Percentiles rank a stretch among this genome's conserved stretches.
Conservation (phyloP, 2,113 vertebrate genomes). For the Piaya cayana region DNA sequence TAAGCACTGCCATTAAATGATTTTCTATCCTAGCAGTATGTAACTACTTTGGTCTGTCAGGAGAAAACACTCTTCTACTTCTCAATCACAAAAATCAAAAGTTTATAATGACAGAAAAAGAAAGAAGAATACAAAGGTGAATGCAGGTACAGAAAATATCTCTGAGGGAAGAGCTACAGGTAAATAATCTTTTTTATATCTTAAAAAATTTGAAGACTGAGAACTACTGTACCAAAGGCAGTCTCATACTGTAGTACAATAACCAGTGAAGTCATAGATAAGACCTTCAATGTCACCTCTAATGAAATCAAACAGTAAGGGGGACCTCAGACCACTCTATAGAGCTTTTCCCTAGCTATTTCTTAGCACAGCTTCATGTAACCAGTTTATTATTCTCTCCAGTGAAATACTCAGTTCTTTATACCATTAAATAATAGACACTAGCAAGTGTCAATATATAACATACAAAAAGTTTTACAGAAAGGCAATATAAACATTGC, state of each 20-base stretch:
- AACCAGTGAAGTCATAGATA: not conserved
- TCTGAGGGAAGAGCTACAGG: not conserved
- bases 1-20: not conserved
- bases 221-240: not conserved
- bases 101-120: not conserved
- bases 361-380: not conserved
- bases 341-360: not conserved
- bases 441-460: not conserved
- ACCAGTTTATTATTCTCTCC: not conserved
- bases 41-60: not conserved
- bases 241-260: not conserved
- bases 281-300: not conserved
- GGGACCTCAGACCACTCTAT: not conserved
- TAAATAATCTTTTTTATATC: not conserved
- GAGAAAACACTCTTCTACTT: not conserved
- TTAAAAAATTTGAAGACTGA: not conserved
- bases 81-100: not conserved
- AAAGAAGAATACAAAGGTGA: not conserved
- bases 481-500: not conserved
- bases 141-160: not conserved
- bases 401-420: not conserved
- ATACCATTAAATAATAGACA: not conserved
- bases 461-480: not conserved
- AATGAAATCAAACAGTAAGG: not conserved
- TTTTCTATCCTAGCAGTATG: not conserved